Conservation (phyloP, 2,113 vertebrate species). For the Hymenochirus boettgeri region DNA sequence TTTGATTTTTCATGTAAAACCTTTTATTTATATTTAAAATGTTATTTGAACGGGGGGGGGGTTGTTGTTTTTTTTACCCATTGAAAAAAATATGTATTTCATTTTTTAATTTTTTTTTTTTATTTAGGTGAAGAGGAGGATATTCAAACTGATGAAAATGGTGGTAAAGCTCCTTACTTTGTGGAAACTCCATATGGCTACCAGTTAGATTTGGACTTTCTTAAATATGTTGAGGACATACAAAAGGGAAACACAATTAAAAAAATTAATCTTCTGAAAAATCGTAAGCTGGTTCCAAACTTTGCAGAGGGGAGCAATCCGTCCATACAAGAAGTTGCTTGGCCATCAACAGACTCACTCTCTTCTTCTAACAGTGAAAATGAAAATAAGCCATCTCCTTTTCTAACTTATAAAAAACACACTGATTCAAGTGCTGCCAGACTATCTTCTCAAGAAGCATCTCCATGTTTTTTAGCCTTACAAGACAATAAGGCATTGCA, state of each 20-base stretch:
- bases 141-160: constrained; percentile 67
- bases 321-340: constrained; percentile 62
- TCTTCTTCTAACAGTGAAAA: constrained; percentile 91
- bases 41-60: too few relatives aligned
- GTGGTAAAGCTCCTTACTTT: constrained; percentile 74
- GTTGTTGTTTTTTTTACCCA: background rate
- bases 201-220: constrained; percentile 94
- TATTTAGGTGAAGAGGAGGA: constrained; percentile 75
- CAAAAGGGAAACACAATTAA: constrained; percentile 92
- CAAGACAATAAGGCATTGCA: constrained; percentile 74
- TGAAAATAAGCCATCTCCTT: constrained; percentile 75
- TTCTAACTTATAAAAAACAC: constrained; percentile 61
- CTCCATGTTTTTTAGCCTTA: constrained; percentile 59
- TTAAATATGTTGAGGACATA: constrained; percentile 97
- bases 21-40: too few relatives aligned
- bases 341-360: constrained; percentile 89
- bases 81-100: too few relatives aligned
- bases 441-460: constrained; percentile 61
- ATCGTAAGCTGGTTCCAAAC: constrained; percentile 64
- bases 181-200: constrained; percentile 97
- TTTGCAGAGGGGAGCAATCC: constrained; percentile 51
- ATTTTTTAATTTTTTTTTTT: constrained; percentile 24
- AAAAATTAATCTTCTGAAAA: constrained; percentile 86
- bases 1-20: too few relatives aligned
- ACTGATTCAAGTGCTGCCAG: constrained; percentile 56